Percentiles rank a stretch among this genome's conserved stretches.
Evolutionary conservation across 2,113 vertebrate species (phyloP).

Genomic region (Sturnus vulgaris): DNA sequence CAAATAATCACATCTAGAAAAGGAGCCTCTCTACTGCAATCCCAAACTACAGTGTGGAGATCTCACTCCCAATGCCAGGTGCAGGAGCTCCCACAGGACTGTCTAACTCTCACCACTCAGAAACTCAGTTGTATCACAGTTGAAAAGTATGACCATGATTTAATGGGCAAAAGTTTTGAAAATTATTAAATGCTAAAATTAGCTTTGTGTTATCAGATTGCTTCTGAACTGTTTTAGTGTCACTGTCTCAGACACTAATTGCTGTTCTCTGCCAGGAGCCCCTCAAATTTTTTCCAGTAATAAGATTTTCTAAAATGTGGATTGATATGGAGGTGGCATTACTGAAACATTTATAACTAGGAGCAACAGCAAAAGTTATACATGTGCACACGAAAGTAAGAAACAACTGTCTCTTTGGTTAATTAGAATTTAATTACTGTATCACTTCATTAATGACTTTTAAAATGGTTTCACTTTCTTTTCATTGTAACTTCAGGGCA

Average conservation of each 20-base stretch:
- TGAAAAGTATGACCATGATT: not conserved
- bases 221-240: not conserved
- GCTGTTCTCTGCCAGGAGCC: not conserved
- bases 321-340: not conserved
- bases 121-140: not conserved
- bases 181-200: not conserved
- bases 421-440: slow-evolving; percentile 12
- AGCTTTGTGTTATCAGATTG: not conserved
- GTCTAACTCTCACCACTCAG: not conserved
- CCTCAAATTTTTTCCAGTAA: not conserved
- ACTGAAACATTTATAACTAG: not conserved
- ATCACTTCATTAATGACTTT: not conserved
- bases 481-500: not conserved
- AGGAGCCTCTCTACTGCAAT: not conserved
- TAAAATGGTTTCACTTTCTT: not conserved
- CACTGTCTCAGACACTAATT: not conserved
- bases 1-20: not conserved
- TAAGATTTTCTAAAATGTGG: not conserved
- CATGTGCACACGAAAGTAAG: not conserved
- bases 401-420: not conserved
- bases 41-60: not conserved
- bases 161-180: not conserved
- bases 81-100: not conserved
- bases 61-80: not conserved
- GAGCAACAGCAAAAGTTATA: not conserved